Evolutionary conservation across 2,113 vertebrate genomes (phyloP), one percentile per base, ranked within the genome.

Genomic region (Peromyscus leucopus): DNA sequence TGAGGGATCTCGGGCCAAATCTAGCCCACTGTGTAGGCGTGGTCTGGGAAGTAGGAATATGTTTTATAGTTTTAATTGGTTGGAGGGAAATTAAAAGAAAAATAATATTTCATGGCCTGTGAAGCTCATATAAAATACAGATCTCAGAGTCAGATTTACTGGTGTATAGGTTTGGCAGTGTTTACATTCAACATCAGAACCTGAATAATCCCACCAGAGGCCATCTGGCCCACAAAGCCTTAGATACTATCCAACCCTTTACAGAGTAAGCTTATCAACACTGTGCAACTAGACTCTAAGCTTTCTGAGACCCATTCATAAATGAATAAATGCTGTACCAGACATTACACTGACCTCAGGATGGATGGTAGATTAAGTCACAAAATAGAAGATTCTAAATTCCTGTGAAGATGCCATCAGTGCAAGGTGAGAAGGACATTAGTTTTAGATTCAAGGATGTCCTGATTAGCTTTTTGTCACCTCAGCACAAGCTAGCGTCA

Each of bases 71-170:
- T 95, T 95, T 93, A 36, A 89, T 83, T 48, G 10, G 33, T 31
- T 63, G 7, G 36, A 31, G 42, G 57, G 59, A 78, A 75, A 42
- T 36, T 10, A 55, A 94, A 88, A 91, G 24, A 80, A 92, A 87
- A 78, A 83, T 76, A 80, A 82, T 71, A 88, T 42, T 92, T 93
- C 31, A 39, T 61, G 9, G 39, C 74, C 48, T 31, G 9, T 72
- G 28, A 88, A 91, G 80, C 67, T 79, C 31, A 83, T 13, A 71
- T 39, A 19, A 95, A 95, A n/a, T 87, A 71, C 93, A 75, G 33
- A 85, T 76, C 13, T 82, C 33, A 89, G 31, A 7, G 26, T 51
- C 46, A 86, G 63, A 72, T 87, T 86, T 61, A 86, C 36, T 75
- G 13, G 16, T 0, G 0, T 26, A 39, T 9, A 31, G 6, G 31